Conservation (phyloP, 2,888 invertebrate genomes). For the Chaitophorus viminalis region DNA sequence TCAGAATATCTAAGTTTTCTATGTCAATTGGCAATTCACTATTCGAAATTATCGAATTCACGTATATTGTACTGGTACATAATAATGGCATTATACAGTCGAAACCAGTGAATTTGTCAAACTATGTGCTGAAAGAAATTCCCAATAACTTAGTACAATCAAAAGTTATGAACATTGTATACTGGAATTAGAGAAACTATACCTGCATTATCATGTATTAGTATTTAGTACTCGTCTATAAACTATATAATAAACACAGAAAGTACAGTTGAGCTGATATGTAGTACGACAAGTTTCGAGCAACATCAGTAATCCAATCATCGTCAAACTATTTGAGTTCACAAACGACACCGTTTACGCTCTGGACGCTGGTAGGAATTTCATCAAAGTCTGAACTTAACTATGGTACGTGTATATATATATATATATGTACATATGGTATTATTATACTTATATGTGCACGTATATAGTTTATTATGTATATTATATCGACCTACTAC, state of each 20-base stretch:
- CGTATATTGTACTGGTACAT: background rate
- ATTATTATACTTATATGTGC: too few relatives aligned
- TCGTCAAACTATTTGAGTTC: background rate
- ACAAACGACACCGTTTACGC: slow-evolving; percentile 24
- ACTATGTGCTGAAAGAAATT: background rate
- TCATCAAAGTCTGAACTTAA: slow-evolving; percentile 1
- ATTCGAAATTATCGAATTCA: background rate
- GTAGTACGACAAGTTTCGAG: background rate
- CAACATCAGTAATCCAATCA: background rate
- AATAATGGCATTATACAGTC: background rate
- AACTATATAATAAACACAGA: background rate
- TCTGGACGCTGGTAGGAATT: background rate
- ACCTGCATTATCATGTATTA: slow-evolving; percentile 3
- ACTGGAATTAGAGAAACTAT: background rate
- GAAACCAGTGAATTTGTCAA: background rate
- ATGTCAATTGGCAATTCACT: too few relatives aligned
- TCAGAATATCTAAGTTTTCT: too few relatives aligned
- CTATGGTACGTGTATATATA: too few relatives aligned
- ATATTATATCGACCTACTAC: background rate
- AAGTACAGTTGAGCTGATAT: background rate
- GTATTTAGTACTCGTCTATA: background rate
- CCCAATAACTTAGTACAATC: background rate
- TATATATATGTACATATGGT: too few relatives aligned
- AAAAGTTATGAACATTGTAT: background rate
- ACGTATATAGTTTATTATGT: too few relatives aligned